Evolutionary conservation across 1,140 invertebrate species (phyloP).

Genomic region (Pinna nobilis): DNA sequence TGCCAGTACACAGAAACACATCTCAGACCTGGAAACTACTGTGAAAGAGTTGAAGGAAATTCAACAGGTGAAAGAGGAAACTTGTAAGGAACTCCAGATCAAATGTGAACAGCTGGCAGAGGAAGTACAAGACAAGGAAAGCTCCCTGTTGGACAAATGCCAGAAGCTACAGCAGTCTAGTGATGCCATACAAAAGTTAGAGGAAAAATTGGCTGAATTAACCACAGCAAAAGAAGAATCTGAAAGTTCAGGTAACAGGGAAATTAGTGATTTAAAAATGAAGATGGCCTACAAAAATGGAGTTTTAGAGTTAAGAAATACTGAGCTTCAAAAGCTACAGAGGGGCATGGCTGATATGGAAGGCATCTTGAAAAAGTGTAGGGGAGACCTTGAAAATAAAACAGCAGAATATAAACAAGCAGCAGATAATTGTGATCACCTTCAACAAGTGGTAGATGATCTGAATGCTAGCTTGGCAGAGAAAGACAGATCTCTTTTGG

Average conservation of each 20-base stretch:
- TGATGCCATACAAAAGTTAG: conserved; percentile 9
- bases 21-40: conserved; percentile 19
- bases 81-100: conserved; percentile 13
- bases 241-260: conserved; percentile 9
- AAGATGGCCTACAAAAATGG: conserved; percentile 42
- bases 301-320: conserved; percentile 26
- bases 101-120: conserved; percentile 37
- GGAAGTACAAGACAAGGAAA: conserved; percentile 22
- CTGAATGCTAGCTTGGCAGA: conserved; percentile 30
- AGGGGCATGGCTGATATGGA: conserved; percentile 27
- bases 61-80: conserved; percentile 8
- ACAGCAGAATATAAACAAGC: conserved; percentile 27
- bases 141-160: background rate
- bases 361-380: conserved; percentile 6
- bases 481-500: conserved; percentile 11
- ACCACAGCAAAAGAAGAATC: conserved; percentile 10
- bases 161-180: conserved; percentile 1
- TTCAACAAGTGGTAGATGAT: conserved; percentile 31
- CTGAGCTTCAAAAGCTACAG: conserved; percentile 26
- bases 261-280: conserved; percentile 28
- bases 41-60: conserved; percentile 4
- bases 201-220: conserved; percentile 22
- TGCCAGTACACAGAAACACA: conserved; percentile 9
- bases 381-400: conserved; percentile 28
- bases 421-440: conserved; percentile 6